Conservation (phyloP, 2,888 invertebrate species). For the Phymatocera aterrima region DNA sequence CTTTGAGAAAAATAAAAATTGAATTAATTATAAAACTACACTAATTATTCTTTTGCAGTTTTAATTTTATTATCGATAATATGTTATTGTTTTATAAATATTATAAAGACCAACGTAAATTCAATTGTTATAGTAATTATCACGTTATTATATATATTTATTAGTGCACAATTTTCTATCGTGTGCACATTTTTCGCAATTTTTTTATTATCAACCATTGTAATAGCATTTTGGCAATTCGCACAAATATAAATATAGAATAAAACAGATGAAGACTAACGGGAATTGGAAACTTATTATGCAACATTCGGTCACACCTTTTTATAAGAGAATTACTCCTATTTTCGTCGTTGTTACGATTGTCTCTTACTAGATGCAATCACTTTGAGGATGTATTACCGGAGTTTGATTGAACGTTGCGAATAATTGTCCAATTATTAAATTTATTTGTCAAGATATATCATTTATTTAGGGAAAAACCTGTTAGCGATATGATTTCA, state of each 20-base stretch:
- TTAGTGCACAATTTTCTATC: conserved; percentile 60
- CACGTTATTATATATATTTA: background rate
- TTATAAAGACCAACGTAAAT: too few relatives aligned
- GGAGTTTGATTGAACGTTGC: background rate
- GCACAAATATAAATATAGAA: conserved; percentile 65
- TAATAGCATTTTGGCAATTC: conserved; percentile 67
- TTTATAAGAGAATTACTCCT: background rate
- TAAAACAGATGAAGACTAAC: conserved; percentile 45
- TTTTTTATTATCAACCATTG: conserved; percentile 64
- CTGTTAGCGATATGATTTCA: background rate
- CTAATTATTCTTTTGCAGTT: background rate
- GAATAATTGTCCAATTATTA: background rate
- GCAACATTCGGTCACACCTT: conserved; percentile 8
- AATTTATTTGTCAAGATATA: background rate
- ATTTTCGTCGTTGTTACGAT: background rate
- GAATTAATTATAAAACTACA: background rate
- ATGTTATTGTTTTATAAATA: too few relatives aligned
- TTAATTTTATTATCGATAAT: background rate
- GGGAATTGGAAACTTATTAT: conserved; percentile 46
- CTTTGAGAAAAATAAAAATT: background rate
- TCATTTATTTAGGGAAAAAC: background rate
- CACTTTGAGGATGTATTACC: background rate
- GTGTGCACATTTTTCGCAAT: conserved; percentile 59
- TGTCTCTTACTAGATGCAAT: background rate
- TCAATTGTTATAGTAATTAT: too few relatives aligned